These are phyloP conservation scores for Cheilosia vulpina DNA, from an alignment of 2,888 invertebrate genomes.

Conservation along the genomic window DNA sequence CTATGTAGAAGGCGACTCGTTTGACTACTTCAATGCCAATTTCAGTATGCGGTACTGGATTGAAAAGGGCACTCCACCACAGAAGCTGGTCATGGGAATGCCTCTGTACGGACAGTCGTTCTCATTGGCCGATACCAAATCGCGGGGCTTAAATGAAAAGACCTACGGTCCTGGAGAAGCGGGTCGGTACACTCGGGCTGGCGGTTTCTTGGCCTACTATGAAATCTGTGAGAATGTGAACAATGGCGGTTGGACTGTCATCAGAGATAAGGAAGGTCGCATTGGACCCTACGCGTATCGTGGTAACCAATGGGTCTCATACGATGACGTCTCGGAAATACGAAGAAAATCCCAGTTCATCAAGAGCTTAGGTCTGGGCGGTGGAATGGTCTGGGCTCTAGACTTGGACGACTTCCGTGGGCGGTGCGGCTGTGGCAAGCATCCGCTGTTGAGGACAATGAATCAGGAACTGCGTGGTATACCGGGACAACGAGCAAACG, in stretches of 20 bases:
- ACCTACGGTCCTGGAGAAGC: constrained; percentile 88
- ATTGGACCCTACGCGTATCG: constrained; percentile 90
- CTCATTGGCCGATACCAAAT: constrained; percentile 85
- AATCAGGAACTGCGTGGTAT: constrained; percentile 85
- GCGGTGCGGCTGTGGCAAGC: constrained; percentile 87
- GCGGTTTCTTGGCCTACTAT: constrained; percentile 91
- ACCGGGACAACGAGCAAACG: constrained; percentile 81
- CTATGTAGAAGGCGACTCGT: constrained; percentile 86
- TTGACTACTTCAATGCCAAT: constrained; percentile 89
- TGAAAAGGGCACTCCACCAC: constrained; percentile 86
- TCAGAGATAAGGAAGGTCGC: constrained; percentile 86
- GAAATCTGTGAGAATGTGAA: constrained; percentile 88
- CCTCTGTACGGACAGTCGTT: constrained; percentile 92
- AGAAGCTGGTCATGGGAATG: constrained; percentile 89
- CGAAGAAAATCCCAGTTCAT: constrained; percentile 86
- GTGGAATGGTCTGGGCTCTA: constrained; percentile 91
- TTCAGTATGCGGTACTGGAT: constrained; percentile 90
- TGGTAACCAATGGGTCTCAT: constrained; percentile 91
- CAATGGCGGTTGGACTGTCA: constrained; percentile 86
- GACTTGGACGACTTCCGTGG: constrained; percentile 91
- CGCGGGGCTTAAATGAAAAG: constrained; percentile 85
- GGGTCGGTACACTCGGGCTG: constrained; percentile 88
- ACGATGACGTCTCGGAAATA: constrained; percentile 88
- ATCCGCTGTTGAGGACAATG: constrained; percentile 88
- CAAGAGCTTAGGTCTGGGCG: constrained; percentile 86